Base-by-base conservation (phyloP, 2,888 invertebrate genomes). In the Tubulanus polymorphus region DNA sequence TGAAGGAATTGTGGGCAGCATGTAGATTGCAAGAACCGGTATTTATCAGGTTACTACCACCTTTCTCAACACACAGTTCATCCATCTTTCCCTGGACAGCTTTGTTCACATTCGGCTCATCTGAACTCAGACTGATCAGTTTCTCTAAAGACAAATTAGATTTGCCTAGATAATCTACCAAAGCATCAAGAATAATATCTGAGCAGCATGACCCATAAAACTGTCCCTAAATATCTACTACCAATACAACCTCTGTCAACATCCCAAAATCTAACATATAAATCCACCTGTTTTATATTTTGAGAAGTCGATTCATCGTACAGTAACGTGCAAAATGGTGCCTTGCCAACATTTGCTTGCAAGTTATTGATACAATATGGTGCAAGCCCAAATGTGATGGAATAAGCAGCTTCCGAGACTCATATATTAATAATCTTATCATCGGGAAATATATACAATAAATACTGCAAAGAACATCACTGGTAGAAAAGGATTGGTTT, bases 101-200 rank as follows among this genome's bases (percentile, higher is more conserved):
- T 37, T 63, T 63, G 37, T 64, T 64, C 5, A 60, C 60, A 60
- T 59, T 63, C 35, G 59, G 64, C 12, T 63, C 63, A 62, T 64
- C 62, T 48, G 51, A 49, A 1, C 59, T 55, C n/a, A 63, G 20
- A 27, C 30, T 53, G 3, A 63, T 8, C 1, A 61, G 29, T 26
- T 50, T 46, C 35, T 18, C 28, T 2, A 59, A 28, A 48, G 49
- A 53, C 20, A 60, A 41, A 18, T 23, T 23, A 41, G 18, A 60
- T 25, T 51, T 50, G 1, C 35, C 50, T 23, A 63, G 26, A 47
- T 50, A 53, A 30, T 55, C 47, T 26, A 63, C 3, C 32, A 59
- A 52, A 41, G 28, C 46, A 29, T 55, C 37, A 12, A 53, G 51
- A n/a, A 62, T 53, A 49, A 49, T 48, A n/a, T 54, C 47, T 18